phyloP scores from a whole-genome alignment of 2,888 invertebrate species.

The Gymnocheta viridis region DNA sequence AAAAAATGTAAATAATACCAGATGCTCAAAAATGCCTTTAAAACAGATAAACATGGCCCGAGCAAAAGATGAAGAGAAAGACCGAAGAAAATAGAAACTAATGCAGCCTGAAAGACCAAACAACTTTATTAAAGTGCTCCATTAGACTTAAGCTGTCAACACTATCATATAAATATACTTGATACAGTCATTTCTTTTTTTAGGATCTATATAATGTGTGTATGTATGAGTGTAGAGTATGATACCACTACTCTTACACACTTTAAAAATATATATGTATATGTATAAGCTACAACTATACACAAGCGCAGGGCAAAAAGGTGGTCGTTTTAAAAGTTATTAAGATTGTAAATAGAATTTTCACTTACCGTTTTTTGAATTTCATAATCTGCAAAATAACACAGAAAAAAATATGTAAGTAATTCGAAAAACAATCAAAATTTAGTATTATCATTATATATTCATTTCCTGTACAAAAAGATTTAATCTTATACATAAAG shows the following conservation, averaged over 20 bases:
- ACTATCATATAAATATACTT: conserved; percentile 66
- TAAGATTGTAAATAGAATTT: background rate
- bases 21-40: conserved; percentile 52
- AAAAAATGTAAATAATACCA: conserved; percentile 56
- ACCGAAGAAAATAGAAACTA: conserved; percentile 38
- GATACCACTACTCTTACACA: conserved; percentile 14
- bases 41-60: background rate
- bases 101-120: conserved; percentile 65
- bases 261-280: background rate
- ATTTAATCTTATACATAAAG: too few relatives aligned
- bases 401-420: background rate
- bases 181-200: conserved; percentile 44
- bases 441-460: too few relatives aligned
- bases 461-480: too few relatives aligned
- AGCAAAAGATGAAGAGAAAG: background rate
- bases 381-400: background rate
- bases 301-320: background rate
- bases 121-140: conserved; percentile 69
- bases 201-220: background rate
- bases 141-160: conserved; percentile 69
- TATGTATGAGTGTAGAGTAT: background rate
- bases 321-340: conserved; percentile 30
- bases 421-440: background rate
- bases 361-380: background rate
- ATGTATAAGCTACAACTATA: background rate